Conservation (phyloP, 2,113 vertebrate genomes). For the Struthidea cinerea region DNA sequence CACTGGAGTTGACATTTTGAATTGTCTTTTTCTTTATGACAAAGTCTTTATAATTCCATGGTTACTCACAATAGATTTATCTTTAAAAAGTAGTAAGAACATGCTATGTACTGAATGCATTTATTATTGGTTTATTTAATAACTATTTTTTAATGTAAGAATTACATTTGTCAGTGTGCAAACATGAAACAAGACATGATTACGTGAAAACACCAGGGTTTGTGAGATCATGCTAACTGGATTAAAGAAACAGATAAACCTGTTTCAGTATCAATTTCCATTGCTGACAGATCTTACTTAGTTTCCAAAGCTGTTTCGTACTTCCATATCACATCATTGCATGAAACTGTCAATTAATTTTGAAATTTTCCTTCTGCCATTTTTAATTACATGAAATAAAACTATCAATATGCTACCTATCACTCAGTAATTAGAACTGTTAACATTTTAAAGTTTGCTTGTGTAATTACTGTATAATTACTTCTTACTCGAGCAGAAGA, state of each 20-base stretch:
- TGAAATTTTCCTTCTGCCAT: not conserved
- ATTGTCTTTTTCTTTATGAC: not conserved
- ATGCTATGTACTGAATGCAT: not conserved
- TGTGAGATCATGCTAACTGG: not conserved
- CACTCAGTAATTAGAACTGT: not conserved
- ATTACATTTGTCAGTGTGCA: not conserved
- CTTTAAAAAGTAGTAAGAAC: not conserved
- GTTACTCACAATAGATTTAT: not conserved
- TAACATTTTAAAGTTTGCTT: slow-evolving; percentile 2
- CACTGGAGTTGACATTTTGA: not conserved
- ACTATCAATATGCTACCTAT: not conserved
- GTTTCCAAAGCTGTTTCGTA: not conserved
- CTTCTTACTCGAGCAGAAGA: not conserved
- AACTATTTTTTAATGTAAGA: not conserved
- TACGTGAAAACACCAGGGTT: not conserved
- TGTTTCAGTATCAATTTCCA: not conserved
- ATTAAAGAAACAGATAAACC: not conserved
- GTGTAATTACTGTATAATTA: not conserved
- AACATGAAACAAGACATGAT: not conserved
- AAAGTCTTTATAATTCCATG: not conserved
- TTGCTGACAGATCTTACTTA: not conserved
- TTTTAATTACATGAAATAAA: slow-evolving; percentile 18
- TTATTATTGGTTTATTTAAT: not conserved
- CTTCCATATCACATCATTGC: not conserved
- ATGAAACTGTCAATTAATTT: not conserved